Evolutionary conservation across 2,888 invertebrate genomes (phyloP).

Genomic region (Lamellibrachia columna): DNA sequence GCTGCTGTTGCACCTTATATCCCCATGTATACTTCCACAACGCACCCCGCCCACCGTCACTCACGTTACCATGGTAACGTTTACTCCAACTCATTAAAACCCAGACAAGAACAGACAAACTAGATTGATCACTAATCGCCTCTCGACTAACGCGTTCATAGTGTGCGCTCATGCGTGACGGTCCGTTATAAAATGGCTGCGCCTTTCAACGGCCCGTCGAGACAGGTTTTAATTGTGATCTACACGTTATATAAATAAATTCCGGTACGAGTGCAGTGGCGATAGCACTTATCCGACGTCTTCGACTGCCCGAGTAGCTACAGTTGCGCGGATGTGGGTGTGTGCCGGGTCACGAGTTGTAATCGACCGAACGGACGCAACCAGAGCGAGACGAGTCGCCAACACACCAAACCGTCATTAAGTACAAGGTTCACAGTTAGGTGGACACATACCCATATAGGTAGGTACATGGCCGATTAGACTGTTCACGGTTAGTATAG

Average conservation of each 20-base stretch:
- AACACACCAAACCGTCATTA: neutral
- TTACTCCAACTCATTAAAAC: neutral
- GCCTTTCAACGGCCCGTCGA: neutral
- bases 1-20: too few species aligned
- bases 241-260: neutral
- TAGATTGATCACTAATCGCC: neutral
- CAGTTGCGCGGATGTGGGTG: neutral
- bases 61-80: neutral
- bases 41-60: too few species aligned
- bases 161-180: neutral
- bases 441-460: neutral
- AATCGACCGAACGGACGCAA: neutral
- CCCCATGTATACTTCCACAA: too few species aligned
- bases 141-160: neutral
- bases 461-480: neutral
- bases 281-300: neutral
- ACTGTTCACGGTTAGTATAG: neutral
- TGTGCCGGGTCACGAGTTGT: neutral
- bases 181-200: neutral
- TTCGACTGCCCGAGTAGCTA: too few species aligned
- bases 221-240: neutral
- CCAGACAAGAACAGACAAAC: neutral
- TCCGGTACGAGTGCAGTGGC: neutral
- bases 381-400: neutral
- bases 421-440: neutral